Base-by-base conservation (phyloP, 1,140 invertebrate species). In the Microplitis mediator region DNA sequence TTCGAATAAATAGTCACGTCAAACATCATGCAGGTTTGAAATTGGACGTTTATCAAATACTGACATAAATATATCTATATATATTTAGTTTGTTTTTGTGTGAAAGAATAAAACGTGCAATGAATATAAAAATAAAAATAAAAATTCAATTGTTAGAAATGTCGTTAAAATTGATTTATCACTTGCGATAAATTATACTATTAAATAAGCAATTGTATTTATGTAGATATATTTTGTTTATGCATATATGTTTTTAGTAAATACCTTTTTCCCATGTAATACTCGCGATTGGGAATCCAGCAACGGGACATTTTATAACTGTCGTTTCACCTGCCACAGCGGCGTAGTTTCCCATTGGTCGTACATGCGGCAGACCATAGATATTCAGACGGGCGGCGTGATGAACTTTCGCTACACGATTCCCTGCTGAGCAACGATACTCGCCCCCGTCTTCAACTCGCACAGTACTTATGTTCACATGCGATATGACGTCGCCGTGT, bases 401-500 rank as follows among this genome's bases (percentile, higher is more conserved):
- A 58, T 90, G 88, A 2, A 94, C 91, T 79, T 88, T 89, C 3
- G 91, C 90, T 31, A 96, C 94, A 61, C 91, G 91, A 86, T 97
- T 98, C 71, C 90, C 91, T 0, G 96, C 96, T 8, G 91, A 90
- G 84, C 97, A 98, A 23, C 92, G 91, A 84, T 97, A 98, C 82
- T 96, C 93, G 9, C 96, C 97, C 61, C 96, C 96, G 85, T 97
- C 95, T 88, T 96, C 93, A 60, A 95, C 93, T 73, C 93, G 92
- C 39, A 96, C 91, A 71, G 93, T 91, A 75, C 94, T 95, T 77
- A 98, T 95, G 88, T 98, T 98, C 75, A 98, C 94, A 88, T 97
- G 95, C 79, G 95, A 97, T 83, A 97, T 95, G 51, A 98, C 95
- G 84, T 97, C 94, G 77, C 96, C 95, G 84, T 96, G 94, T 9